Evolutionary conservation across 2,113 vertebrate species (phyloP).

Genomic region (Sus scrofa): DNA sequence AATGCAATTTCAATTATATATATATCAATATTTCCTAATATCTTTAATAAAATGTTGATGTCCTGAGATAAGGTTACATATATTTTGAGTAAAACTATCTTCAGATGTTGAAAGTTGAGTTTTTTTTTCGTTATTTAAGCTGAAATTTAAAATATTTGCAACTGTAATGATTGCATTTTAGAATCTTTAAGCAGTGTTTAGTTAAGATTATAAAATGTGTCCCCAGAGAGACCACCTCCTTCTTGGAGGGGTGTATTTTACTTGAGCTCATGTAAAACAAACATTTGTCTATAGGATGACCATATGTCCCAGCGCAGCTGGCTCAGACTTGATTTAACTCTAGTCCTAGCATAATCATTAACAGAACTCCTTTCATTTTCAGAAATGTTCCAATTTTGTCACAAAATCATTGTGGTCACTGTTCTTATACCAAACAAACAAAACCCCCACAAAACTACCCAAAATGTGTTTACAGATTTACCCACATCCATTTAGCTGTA

Average conservation of each 20-base stretch:
- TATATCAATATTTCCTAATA: neutral
- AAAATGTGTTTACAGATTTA: neutral
- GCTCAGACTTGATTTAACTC: neutral
- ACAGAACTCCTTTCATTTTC: neutral
- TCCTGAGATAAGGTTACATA: neutral
- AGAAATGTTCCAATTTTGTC: neutral
- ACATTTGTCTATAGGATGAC: neutral
- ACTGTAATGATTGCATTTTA: neutral
- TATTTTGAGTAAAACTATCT: neutral
- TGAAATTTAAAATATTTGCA: neutral
- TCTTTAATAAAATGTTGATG: neutral
- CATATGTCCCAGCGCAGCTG: too few species aligned
- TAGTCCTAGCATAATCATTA: neutral
- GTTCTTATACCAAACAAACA: neutral
- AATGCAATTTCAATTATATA: neutral
- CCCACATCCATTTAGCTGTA: neutral
- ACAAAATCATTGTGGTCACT: rapidly evolving
- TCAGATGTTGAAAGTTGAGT: neutral
- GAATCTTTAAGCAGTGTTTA: neutral
- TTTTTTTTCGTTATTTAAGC: neutral
- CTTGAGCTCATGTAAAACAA: neutral
- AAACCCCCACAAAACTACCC: neutral
- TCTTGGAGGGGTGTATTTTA: neutral
- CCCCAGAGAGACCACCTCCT: neutral
- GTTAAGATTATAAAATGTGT: neutral